These are phyloP conservation scores for Steatornis caripensis DNA, from an alignment of 2,113 vertebrate species.

Conservation along the genomic window DNA sequence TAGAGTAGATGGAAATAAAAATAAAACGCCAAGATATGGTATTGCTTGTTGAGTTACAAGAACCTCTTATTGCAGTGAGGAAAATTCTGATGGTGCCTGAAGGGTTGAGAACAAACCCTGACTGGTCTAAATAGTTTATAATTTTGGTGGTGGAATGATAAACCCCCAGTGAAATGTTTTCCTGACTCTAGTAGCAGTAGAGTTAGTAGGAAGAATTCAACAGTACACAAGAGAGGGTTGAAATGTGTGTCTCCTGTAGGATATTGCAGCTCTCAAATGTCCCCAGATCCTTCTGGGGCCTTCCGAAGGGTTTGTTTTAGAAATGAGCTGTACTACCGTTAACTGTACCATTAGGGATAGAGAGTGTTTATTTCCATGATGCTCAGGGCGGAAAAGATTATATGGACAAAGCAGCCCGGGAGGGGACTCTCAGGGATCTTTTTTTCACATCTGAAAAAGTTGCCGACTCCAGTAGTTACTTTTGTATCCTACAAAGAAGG, in stretches of 20 bases:
- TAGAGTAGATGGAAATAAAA: neutral
- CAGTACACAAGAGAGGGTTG: constrained; percentile 19
- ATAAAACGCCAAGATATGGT: neutral
- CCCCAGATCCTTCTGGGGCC: constrained; percentile 23
- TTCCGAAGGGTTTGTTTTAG: constrained; percentile 48
- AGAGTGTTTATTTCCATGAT: constrained; percentile 2
- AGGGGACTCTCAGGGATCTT: neutral
- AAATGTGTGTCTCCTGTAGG: constrained; percentile 16
- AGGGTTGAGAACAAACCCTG: constrained; percentile 33
- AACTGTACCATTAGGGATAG: constrained; percentile 10
- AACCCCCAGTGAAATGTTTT: constrained; percentile 51
- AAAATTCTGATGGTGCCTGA: constrained; percentile 13
- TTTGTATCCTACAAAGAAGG: neutral
- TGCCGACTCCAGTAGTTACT: neutral
- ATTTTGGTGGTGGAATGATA: constrained; percentile 55
- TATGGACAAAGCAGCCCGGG: neutral
- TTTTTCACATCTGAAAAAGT: constrained; percentile 1
- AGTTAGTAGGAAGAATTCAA: constrained; percentile 31
- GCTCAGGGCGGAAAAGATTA: neutral
- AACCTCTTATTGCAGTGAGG: neutral
- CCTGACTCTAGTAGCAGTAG: constrained; percentile 1
- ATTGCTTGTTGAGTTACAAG: neutral
- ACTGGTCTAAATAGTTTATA: constrained; percentile 45
- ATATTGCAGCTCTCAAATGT: neutral
- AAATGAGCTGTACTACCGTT: neutral